Base-by-base conservation (phyloP, 2,797 vertebrate species). In the Scyliorhinus canicula region DNA sequence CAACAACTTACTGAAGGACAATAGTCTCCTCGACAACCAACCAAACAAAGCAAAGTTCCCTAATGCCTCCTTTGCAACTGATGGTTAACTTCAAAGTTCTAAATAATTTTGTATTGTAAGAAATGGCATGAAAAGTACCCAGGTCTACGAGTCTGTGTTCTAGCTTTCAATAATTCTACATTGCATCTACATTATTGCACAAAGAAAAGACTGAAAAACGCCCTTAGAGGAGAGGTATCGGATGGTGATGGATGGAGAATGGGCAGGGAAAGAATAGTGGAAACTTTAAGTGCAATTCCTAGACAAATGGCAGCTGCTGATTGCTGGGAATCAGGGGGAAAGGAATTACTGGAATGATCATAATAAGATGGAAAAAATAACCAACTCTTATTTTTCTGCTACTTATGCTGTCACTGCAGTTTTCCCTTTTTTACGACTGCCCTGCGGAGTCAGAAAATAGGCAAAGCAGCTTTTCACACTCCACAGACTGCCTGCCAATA, bases 281-380 rank as follows among this genome's bases (percentile, higher is more conserved):
- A 44, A 91, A 91, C 44, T 40, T 91, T 91, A 91, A 91, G n/a
- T 65, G 21, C 24, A 65, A 91, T 65, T 65, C 11, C 60, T 26
- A 65, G 40, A 57, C 52, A n/a, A 88, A 21, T 26, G 4, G n/a
- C 88, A 91, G 88, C 88, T 44, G 88, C 88, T 44, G 57, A 91
- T 91, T 91, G 60, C 60, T 44, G 11, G 60, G 88, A 91, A 63
- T 65, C 57, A 40, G n/a, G 88, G 57, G 5, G 24, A 65, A 40
- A n/a, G 26, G 24, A 44, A 65, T 26, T 65, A 19, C n/a, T 65
- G 60, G 88, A 65, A 63, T 65, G 19, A 65, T 91, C 60, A 91
- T 82, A 47, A 82, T 5, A 82, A 82, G 14, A 47, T 91, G 88
- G 88, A 91, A 91, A 91, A 91, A 91, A 44, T 65, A 91, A 91